Base-by-base conservation (phyloP, 2,797 vertebrate species). In the Acropternis orthonyx region DNA sequence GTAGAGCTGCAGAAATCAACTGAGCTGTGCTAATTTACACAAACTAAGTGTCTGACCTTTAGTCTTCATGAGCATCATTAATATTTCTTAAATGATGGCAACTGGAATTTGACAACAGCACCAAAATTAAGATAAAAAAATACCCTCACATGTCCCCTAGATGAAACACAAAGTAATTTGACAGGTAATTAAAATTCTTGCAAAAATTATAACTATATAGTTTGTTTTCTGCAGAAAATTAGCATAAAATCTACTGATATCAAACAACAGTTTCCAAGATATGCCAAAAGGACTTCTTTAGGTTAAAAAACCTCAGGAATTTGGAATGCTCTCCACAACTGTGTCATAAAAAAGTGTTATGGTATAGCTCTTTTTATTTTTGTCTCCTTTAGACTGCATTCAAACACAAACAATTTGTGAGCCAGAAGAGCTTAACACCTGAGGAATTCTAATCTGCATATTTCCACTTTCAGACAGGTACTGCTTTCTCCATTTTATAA, bases 131-230 rank as follows among this genome's bases (percentile, higher is more conserved):
- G 89, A 67, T 59, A 32, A 91, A 85, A 82, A 92, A 89, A 67
- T 69, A 69, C 20, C 37, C 7, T 86, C 67, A 65, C 79, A 93
- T n/a, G 73, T 89, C 51, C 72, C 36, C 19, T 85, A 84, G 46
- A 67, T 80, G 66, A 92, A 96, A 80, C 54, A 66, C 59, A 85
- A 85, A 97, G 96, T 96, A 97, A 97, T 96, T 96, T 98, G 97
- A 95, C 81, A 94, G 66, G 65, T 96, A 98, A 97, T 97, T 97
- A 98, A 97, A 97, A 96, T 94, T 90, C 71, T 76, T 92, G 51
- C 95, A 96, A 97, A 89, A 97, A 96, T 97, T 96, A 97, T 95
- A 95, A 93, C 41, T 73, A 9, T 48, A 14, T 49, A 82, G 39
- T 75, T 92, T 94, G 69, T 93, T 97, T 76, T 96, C 93, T 97